Conservation (phyloP, 1,140 invertebrate species). For the Hycleus phaleratus region DNA sequence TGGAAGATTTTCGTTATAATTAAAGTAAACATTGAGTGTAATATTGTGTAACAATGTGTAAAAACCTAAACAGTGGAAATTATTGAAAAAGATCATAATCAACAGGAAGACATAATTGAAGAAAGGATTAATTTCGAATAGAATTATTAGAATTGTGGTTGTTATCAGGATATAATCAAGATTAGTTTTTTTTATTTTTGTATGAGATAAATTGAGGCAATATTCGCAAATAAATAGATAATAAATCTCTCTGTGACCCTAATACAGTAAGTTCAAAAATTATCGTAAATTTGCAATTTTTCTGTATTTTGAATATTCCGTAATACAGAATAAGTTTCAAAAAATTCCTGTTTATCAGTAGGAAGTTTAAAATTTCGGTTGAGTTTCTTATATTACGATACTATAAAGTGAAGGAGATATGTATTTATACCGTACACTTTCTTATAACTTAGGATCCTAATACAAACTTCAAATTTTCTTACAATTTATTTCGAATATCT, state of each 20-base stretch:
- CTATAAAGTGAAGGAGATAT: too few species aligned
- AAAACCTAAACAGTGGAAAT: constrained; percentile 26
- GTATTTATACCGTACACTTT: too few species aligned
- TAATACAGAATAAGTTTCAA: too few species aligned
- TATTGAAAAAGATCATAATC: constrained; percentile 26
- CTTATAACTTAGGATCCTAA: too few species aligned
- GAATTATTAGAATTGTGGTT: constrained; percentile 22
- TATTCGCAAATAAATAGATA: constrained; percentile 24
- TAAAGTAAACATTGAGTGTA: constrained; percentile 28
- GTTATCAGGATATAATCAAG: constrained; percentile 23
- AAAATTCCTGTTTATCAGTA: too few species aligned
- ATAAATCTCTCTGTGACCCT: background rate
- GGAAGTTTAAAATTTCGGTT: too few species aligned
- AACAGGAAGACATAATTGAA: constrained; percentile 26
- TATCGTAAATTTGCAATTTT: too few species aligned
- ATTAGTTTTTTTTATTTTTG: constrained; percentile 20
- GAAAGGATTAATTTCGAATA: constrained; percentile 15
- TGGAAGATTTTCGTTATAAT: constrained; percentile 37
- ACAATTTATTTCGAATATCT: too few species aligned
- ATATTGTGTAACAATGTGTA: constrained; percentile 25
- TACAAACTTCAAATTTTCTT: too few species aligned
- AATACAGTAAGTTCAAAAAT: too few species aligned
- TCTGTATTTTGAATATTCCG: too few species aligned
- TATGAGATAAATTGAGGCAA: constrained; percentile 24
- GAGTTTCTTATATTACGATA: too few species aligned